Evolutionary conservation across 2,113 vertebrate genomes (phyloP), one percentile per base, ranked within the genome.

Genomic region (Ornithorhynchus anatinus): DNA sequence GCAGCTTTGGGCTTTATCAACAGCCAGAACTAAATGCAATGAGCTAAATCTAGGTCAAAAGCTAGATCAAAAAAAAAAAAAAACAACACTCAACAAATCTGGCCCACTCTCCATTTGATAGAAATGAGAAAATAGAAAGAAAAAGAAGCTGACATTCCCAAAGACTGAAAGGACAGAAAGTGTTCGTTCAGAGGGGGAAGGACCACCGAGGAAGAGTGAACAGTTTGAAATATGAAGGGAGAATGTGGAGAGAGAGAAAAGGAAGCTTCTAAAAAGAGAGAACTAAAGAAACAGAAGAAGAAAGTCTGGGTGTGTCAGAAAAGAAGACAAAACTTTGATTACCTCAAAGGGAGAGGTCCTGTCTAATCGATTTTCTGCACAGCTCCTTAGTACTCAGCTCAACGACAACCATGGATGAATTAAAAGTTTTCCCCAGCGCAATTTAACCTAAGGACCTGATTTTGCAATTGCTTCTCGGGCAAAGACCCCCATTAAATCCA

Each of bases 21-120:
- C 9, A 2, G 16, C 73, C 16, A 44, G 10, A 58, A 29, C 68
- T 53, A 45, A 39, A 12, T 22, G 23, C 13, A 63, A 57, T 60
- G 62, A 31, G 63, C 29, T 63, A 36, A 35, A 56, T 37, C 47
- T 15, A 58, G 17, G 15, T 44, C 14, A 27, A 22, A 16, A 33
- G 25, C 8, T 12, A 63, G 44, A 71, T 61, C 50, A 72, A 80
- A 50, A 75, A 58, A n/a, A n/a, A n/a, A n/a, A n/a, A n/a, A n/a
- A n/a, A n/a, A n/a, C n/a, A n/a, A n/a, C n/a, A n/a, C n/a, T n/a
- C n/a, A n/a, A n/a, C n/a, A n/a, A n/a, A n/a, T n/a, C n/a, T n/a
- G n/a, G n/a, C n/a, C n/a, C n/a, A n/a, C n/a, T n/a, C n/a, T n/a
- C n/a, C n/a, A n/a, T n/a, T n/a, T n/a, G n/a, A n/a, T n/a, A n/a